Evolutionary conservation across 1,140 invertebrate species (phyloP).

Genomic region (Zaprionus inermis): DNA sequence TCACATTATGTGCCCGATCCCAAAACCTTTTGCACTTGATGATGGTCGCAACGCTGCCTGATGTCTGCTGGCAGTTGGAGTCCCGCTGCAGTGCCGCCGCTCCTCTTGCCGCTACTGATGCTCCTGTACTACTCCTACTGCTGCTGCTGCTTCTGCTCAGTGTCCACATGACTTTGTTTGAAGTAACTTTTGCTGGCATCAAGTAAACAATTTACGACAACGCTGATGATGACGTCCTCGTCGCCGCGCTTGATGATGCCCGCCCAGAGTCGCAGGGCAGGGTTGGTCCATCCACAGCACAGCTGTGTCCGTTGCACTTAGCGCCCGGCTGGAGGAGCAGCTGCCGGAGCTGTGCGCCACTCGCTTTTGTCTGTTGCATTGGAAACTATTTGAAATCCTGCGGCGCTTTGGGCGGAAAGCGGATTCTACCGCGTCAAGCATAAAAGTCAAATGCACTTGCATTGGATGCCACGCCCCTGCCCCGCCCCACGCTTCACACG

Average conservation of each 20-base stretch:
- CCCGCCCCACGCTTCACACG: slow-evolving; percentile 7
- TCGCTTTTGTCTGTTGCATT: slow-evolving; percentile 53
- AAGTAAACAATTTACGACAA: slow-evolving; percentile 81
- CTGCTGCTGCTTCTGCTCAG: slow-evolving; percentile 35
- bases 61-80: slow-evolving; percentile 27
- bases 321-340: slow-evolving; percentile 31
- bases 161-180: slow-evolving; percentile 81
- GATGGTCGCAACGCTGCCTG: slow-evolving; percentile 43
- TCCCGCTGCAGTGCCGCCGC: background rate
- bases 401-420: slow-evolving; percentile 74
- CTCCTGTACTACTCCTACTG: slow-evolving; percentile 1
- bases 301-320: slow-evolving; percentile 69
- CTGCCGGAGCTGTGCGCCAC: slow-evolving; percentile 5
- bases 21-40: slow-evolving; percentile 59
- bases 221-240: slow-evolving; percentile 77
- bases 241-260: slow-evolving; percentile 44
- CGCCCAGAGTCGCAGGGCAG: background rate
- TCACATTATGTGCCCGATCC: slow-evolving; percentile 63
- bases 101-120: slow-evolving; percentile 7
- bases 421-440: slow-evolving; percentile 73
- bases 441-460: slow-evolving; percentile 82
- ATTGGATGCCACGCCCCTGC: slow-evolving; percentile 6
- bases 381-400: slow-evolving; percentile 78
- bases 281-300: slow-evolving; percentile 21
- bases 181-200: slow-evolving; percentile 76